These are phyloP conservation scores for Cephalopterus ornatus DNA, from an alignment of 2,113 vertebrate species.

Conservation along the genomic window DNA sequence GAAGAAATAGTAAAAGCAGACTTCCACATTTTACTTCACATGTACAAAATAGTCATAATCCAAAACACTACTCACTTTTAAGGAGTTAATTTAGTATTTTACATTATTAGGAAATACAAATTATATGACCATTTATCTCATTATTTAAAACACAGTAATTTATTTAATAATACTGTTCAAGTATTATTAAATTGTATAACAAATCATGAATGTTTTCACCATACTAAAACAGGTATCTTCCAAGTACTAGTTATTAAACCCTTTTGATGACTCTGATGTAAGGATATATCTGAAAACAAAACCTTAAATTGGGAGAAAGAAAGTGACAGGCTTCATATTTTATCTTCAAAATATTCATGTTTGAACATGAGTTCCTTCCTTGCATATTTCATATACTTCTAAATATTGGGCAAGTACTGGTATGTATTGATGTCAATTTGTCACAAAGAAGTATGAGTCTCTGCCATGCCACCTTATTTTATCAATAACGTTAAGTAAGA, in stretches of 20 bases:
- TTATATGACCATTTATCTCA: not conserved
- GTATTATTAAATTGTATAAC: not conserved
- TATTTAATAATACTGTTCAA: not conserved
- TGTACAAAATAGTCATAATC: not conserved
- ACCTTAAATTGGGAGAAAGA: not conserved
- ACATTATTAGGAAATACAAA: not conserved
- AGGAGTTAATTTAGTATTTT: not conserved
- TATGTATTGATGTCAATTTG: not conserved
- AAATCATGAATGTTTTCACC: not conserved
- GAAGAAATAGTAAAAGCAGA: not conserved
- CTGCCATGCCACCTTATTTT: not conserved
- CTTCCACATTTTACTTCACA: not conserved
- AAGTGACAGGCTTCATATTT: not conserved
- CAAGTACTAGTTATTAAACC: not conserved
- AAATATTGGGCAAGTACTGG: not conserved
- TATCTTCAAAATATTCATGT: not conserved
- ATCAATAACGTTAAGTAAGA: not conserved
- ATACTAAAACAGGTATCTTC: not conserved
- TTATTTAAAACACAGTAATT: not conserved
- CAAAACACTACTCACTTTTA: not conserved
- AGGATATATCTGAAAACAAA: not conserved
- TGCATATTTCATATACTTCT: not conserved
- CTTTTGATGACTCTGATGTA: not conserved
- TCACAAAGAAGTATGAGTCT: not conserved
- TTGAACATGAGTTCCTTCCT: not conserved